Conservation (phyloP, 2,113 vertebrate species). For the Diphyllodes magnificus region DNA sequence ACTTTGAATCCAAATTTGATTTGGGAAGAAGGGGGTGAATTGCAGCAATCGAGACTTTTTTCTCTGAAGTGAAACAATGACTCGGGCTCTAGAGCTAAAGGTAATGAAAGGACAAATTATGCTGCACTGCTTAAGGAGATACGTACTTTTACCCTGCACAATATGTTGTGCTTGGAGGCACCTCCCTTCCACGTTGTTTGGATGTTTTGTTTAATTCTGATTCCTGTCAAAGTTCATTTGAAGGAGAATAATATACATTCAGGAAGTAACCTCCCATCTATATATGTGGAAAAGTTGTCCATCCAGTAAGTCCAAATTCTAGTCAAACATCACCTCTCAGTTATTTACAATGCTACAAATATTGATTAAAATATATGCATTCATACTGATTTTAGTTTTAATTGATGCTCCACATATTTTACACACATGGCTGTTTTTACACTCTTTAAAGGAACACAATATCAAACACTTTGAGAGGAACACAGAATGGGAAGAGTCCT, state of each 20-base stretch:
- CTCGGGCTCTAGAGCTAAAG: background rate
- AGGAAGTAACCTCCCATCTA: background rate
- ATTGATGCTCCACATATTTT: background rate
- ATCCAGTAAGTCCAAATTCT: background rate
- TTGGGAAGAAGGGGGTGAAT: background rate
- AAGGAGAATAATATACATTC: background rate
- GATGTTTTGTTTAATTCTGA: background rate
- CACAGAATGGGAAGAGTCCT: background rate
- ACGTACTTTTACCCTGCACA: background rate
- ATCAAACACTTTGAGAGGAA: background rate
- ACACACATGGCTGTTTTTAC: background rate
- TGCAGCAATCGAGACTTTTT: background rate
- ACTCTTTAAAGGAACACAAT: background rate
- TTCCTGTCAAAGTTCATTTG: background rate
- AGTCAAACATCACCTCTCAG: background rate
- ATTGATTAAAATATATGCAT: background rate
- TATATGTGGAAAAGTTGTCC: background rate
- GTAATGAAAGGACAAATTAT: background rate
- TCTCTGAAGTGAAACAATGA: background rate
- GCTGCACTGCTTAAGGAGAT: background rate
- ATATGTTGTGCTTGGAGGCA: background rate
- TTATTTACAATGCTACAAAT: background rate
- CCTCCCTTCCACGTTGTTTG: background rate
- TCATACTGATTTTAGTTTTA: background rate
- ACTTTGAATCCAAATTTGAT: background rate